Conservation (phyloP, 2,888 invertebrate genomes). For the Aelia acuminata region DNA sequence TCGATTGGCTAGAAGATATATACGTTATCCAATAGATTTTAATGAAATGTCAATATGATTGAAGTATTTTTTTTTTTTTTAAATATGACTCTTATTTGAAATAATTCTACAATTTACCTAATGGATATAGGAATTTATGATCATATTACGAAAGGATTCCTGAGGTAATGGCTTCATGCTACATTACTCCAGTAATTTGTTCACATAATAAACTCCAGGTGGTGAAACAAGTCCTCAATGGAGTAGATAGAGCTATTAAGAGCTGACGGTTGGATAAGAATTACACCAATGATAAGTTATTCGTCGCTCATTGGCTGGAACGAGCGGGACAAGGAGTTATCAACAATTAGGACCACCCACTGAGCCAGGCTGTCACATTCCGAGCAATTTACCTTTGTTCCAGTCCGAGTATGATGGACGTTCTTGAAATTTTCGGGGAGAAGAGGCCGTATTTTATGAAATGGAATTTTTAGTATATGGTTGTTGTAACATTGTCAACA, state of each 20-base stretch:
- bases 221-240: not conserved
- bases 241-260: conserved; percentile 27
- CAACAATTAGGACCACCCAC: conserved; percentile 44
- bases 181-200: not conserved
- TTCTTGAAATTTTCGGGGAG: not conserved
- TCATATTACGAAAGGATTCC: not conserved
- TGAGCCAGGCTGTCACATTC: not conserved
- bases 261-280: conserved; percentile 7
- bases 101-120: not conserved
- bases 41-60: too few relatives aligned
- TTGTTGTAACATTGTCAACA: not conserved
- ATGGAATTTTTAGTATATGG: not conserved
- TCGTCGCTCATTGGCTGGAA: conserved; percentile 41
- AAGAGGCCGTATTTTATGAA: not conserved
- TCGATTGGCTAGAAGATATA: too few relatives aligned
- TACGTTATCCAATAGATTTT: too few relatives aligned
- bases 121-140: not conserved
- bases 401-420: not conserved
- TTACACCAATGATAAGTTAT: conserved; percentile 31
- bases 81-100: too few relatives aligned
- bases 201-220: not conserved
- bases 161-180: not conserved
- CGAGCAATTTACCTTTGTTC: not conserved
- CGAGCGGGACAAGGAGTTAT: conserved; percentile 51
- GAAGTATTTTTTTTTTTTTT: too few relatives aligned